Conservation (phyloP, 2,888 invertebrate genomes). For the Pheosia tremula region DNA sequence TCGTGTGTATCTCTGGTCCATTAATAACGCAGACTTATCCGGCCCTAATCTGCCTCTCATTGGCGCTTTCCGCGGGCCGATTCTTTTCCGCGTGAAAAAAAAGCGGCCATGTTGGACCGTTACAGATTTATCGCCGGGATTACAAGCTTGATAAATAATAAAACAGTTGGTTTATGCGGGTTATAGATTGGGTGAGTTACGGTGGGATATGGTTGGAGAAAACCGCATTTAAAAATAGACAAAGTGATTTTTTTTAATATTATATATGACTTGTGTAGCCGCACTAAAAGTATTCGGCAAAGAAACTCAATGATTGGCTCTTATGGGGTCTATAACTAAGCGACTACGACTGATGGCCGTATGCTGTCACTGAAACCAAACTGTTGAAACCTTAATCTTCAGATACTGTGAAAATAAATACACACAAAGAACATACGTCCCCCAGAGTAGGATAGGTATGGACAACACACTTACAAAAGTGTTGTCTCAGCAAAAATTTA, state of each 20-base stretch:
- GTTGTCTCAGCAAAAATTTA: conserved; percentile 2
- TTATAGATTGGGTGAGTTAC: background rate
- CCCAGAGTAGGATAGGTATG: background rate
- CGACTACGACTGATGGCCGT: no score
- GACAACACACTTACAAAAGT: background rate
- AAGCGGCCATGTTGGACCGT: conserved; percentile 67
- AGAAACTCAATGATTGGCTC: no score
- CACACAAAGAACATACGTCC: background rate
- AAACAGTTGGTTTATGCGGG: conserved; percentile 28
- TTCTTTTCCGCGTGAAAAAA: conserved; percentile 79
- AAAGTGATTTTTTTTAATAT: no score
- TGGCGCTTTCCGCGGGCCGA: conserved; percentile 80
- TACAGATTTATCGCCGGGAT: conserved; percentile 79
- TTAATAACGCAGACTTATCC: conserved; percentile 81
- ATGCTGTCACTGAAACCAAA: no score
- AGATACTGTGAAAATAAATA: no score
- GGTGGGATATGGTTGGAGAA: background rate
- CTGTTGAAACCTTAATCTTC: no score
- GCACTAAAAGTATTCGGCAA: no score
- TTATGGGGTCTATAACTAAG: no score
- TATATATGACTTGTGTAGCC: no score
- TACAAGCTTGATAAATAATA: conserved; percentile 52
- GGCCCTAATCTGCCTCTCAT: conserved; percentile 79
- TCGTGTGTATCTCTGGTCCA: conserved; percentile 79
- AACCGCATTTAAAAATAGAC: background rate